Base-by-base conservation (phyloP, 1,140 invertebrate genomes). In the Drosophila subobscura region DNA sequence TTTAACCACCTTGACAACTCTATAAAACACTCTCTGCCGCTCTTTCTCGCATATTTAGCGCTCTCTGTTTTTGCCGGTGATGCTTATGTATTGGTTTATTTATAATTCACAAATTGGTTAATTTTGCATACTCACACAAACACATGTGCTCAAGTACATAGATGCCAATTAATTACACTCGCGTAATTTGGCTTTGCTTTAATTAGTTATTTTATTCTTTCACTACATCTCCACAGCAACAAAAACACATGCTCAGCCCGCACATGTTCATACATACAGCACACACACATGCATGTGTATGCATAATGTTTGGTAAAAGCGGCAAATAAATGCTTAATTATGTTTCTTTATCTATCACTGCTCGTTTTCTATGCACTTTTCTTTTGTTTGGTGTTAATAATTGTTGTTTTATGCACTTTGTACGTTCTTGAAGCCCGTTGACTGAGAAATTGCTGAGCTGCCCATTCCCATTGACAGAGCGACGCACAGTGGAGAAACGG, bases 51-150 rank as follows among this genome's bases (percentile, higher is more conserved):
- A 57, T 25, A 29, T 44, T 8, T 44, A 6, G 58, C 53, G 54
- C 54, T 83, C 79, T 84, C 76, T 84, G 80, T 79, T 85, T 83
- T 84, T 84, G 61, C 76, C 79, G 80, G 79, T 74, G 60, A 29
- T 83, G 61, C 55, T 70, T 65, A 40, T 83, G 74, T 83, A 74
- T 83, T 83, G 70, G 74, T 74, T 74, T 83, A 83, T 83, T 83
- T 83, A 83, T 83, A 83, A 83, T 83, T 83, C 58, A 81, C 55
- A 77, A 76, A 42, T 50, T 33, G 6, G 23, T 14, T 14, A 14
- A 27, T 22, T 10, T 37, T 37, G 33, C 10, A 33, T 8, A 55
- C 16, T 10, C 3, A 1, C 12, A 41, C 23, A 23, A 16, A 5
- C 12, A 4, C 12, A 3, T 8, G 12, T 46, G 45, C 22, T 3